A percentile compares a stretch with the other conserved stretches of the same genome.
phyloP scores from a whole-genome alignment of 1,140 invertebrate genomes.

The Gryon sp. region DNA sequence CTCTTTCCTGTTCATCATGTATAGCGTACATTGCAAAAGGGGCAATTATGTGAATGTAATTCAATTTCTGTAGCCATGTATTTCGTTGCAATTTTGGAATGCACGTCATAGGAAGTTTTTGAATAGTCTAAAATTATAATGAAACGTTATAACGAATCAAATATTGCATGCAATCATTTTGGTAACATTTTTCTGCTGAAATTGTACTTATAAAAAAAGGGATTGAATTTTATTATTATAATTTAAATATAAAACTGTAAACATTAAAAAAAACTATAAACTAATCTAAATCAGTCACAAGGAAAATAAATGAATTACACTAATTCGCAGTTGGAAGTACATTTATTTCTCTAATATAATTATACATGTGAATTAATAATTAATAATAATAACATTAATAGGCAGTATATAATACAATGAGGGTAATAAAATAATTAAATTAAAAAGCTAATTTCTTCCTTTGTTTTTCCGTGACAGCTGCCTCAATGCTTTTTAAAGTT shows the following conservation, averaged over 20 bases:
- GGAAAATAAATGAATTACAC: slow-evolving; percentile 38
- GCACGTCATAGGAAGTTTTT: slow-evolving; percentile 19
- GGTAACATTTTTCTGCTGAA: slow-evolving; percentile 7
- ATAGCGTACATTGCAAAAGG: slow-evolving; percentile 30
- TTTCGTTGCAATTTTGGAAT: slow-evolving; percentile 26
- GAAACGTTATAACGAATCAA: slow-evolving; percentile 10
- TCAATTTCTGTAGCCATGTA: slow-evolving; percentile 18
- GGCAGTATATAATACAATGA: slow-evolving; percentile 69
- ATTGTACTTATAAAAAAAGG: slow-evolving; percentile 2
- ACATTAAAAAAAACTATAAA: neutral
- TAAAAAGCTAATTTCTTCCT: slow-evolving; percentile 76
- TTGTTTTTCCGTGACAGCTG: slow-evolving; percentile 78
- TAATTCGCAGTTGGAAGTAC: slow-evolving; percentile 66
- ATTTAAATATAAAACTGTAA: neutral
- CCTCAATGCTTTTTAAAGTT: slow-evolving; percentile 78
- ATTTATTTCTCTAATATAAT: slow-evolving; percentile 74
- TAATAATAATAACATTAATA: slow-evolving; percentile 74
- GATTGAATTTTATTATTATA: neutral
- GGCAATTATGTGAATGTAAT: slow-evolving; percentile 42
- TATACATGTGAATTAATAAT: slow-evolving; percentile 73
- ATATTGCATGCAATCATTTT: slow-evolving; percentile 12
- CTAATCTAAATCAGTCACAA: neutral
- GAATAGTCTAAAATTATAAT: slow-evolving; percentile 16
- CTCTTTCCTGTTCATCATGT: slow-evolving; percentile 35
- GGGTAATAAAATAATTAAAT: slow-evolving; percentile 72